Evolutionary conservation across 2,888 invertebrate species (phyloP).

Genomic region (Drosophila gaucha): DNA sequence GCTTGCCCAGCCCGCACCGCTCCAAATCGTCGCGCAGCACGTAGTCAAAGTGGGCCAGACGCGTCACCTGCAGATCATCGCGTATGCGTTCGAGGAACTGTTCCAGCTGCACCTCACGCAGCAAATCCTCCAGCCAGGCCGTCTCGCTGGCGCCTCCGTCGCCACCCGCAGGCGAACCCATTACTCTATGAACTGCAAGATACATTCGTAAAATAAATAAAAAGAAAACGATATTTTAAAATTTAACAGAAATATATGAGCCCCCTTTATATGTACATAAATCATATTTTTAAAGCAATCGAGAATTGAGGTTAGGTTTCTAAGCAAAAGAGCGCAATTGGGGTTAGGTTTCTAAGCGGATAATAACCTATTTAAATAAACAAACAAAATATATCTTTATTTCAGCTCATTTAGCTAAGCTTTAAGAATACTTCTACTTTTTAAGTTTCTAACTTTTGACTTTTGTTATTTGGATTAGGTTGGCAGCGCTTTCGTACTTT

Average conservation of each 20-base stretch:
- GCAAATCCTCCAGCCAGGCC: slow-evolving; percentile 89
- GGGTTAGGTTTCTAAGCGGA: too few species aligned
- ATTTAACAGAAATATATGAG: slow-evolving; percentile 6
- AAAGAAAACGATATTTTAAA: not conserved
- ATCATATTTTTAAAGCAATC: not conserved
- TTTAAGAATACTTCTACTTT: too few species aligned
- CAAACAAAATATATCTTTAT: too few species aligned
- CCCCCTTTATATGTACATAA: too few species aligned
- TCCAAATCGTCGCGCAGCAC: slow-evolving; percentile 98
- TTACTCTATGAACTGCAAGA: slow-evolving; percentile 25
- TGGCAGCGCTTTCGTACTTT: not conserved
- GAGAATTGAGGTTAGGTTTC: not conserved
- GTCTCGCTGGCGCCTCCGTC: slow-evolving; percentile 69
- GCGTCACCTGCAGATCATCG: slow-evolving; percentile 96
- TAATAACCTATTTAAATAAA: too few species aligned
- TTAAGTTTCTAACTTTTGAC: not conserved
- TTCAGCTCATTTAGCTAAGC: too few species aligned
- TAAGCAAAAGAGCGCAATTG: too few species aligned
- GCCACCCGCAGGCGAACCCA: slow-evolving; percentile 58
- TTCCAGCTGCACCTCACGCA: slow-evolving; percentile 95
- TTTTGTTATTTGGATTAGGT: not conserved
- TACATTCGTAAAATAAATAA: not conserved
- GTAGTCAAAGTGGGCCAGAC: slow-evolving; percentile 98
- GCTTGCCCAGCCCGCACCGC: slow-evolving; percentile 96
- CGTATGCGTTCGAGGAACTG: slow-evolving; percentile 95